Evolutionary conservation across 2,888 invertebrate species (phyloP), one percentile per base, ranked within the genome.

Genomic region (Drepana falcataria): DNA sequence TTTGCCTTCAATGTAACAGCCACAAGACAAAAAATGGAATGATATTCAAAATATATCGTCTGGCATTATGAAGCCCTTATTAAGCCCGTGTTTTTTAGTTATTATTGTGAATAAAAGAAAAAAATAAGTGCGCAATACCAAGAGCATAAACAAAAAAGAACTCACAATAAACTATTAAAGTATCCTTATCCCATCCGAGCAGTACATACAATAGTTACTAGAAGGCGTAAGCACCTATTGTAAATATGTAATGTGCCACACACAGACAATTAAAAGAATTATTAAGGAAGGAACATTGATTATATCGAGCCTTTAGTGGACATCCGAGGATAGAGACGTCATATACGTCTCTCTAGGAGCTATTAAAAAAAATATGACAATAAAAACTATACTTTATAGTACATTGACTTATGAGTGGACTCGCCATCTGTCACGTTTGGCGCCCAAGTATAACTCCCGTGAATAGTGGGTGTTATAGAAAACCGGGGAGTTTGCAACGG

Each of bases 211-310:
- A 37, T 48, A 48, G 41, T 53, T 57, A 47, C 40, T 47, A 53
- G 51, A 47, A 37, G 59, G 56, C 35, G 53, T 71, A 73, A 71
- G 61, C 57, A 64, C 61, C 73, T 60, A 71, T 71, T 71, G 71
- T 71, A 62, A 59, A 55, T 58, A 53, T 63, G 64, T 73, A 71
- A 71, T 73, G 66, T 64, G 65, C 63, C 59, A 67, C 70, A 21
- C 51, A 55, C 53, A 53, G 54, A 51, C 59, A 52, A 59, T 59
- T 59, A 56, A 51, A 35, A 56, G 47, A 37, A 47, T 48, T 44
- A 47, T 48, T 58, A 59, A 59, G 59, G 59, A 59, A 55, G 56
- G 47, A 6, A 40, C 34, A 33, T 40, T 21, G 21, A 21, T 21
- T 21, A 21, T 21, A 40, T 49, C 7, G 21, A 40, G 37, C 33